These are phyloP conservation scores for Drosophila athabasca DNA, from an alignment of 1,140 invertebrate species.

Conservation along the genomic window DNA sequence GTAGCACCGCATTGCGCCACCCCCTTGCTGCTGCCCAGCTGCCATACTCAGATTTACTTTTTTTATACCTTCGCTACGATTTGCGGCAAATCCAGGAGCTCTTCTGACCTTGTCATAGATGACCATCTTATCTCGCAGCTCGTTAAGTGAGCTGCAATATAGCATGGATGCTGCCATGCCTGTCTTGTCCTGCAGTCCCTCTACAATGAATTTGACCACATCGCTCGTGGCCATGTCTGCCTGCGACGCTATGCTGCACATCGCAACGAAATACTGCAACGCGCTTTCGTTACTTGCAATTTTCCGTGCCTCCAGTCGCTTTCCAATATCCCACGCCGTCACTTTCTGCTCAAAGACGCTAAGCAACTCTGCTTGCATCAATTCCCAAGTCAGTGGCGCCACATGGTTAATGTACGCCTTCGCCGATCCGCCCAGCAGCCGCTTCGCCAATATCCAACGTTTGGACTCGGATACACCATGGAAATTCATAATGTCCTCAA, in stretches of 20 bases:
- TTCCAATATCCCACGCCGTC: background rate
- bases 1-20: background rate
- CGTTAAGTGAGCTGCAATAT: background rate
- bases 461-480: no score
- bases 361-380: no score
- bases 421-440: background rate
- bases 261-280: background rate
- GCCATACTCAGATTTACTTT: background rate
- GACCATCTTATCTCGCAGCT: background rate
- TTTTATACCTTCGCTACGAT: background rate
- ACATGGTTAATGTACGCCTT: background rate
- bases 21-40: background rate
- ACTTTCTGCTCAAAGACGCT: no score
- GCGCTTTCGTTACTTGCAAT: background rate
- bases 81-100: background rate
- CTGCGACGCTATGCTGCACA: background rate
- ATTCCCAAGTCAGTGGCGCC: background rate
- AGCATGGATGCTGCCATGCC: no score
- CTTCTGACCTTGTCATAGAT: background rate
- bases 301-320: background rate
- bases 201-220: conserved; percentile 2
- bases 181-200: background rate
- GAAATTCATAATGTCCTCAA: no score
- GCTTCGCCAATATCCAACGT: background rate
- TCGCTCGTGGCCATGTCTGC: background rate